Percentiles rank a stretch among this genome's conserved stretches.
Evolutionary conservation across 2,113 vertebrate species (phyloP).

Genomic region (Erythrolamprus reginae): DNA sequence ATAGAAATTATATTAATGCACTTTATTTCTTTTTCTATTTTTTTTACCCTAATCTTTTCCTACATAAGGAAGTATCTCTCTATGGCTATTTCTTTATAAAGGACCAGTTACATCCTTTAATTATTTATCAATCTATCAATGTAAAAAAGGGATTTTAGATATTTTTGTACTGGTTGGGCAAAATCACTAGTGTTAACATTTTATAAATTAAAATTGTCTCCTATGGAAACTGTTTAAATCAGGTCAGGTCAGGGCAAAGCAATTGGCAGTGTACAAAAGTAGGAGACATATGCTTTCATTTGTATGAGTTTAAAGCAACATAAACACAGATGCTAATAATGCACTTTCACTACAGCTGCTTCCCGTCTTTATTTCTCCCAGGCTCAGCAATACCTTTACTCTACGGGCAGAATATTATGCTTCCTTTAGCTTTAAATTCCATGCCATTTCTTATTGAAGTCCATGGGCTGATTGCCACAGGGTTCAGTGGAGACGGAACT

Average conservation of each 20-base stretch:
- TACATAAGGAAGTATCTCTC: not conserved
- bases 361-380: conserved; percentile 19
- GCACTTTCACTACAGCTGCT: conserved; percentile 25
- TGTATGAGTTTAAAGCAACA: conserved; percentile 24
- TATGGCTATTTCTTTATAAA: not conserved
- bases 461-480: not conserved
- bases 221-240: not conserved
- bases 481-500: not conserved
- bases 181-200: not conserved
- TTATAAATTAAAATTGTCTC: not conserved
- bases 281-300: conserved; percentile 32
- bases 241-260: conserved; percentile 17
- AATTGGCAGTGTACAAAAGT: conserved; percentile 33
- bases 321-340: conserved; percentile 47
- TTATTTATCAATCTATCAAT: not conserved
- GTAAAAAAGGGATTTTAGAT: not conserved
- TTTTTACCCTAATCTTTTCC: not conserved
- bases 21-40: not conserved
- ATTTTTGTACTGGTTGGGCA: not conserved
- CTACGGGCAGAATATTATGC: not conserved
- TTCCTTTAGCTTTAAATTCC: not conserved
- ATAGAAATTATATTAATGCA: not conserved
- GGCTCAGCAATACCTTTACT: conserved; percentile 19
- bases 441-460: not conserved
- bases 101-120: not conserved